These are phyloP conservation scores for Temnothorax curvispinosus DNA, from an alignment of 1,140 invertebrate genomes.

Conservation along the genomic window DNA sequence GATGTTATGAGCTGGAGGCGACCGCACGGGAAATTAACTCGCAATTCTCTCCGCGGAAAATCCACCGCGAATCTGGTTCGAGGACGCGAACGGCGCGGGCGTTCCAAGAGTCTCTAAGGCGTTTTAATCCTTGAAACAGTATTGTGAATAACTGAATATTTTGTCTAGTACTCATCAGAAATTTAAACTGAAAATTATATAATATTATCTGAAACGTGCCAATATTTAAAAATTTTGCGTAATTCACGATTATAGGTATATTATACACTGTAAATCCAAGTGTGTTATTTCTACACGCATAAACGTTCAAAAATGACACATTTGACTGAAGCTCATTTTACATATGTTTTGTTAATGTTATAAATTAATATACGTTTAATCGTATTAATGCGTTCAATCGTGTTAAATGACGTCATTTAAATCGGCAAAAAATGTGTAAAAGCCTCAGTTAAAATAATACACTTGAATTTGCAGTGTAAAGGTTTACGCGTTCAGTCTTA, in stretches of 20 bases:
- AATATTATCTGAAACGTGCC: neutral
- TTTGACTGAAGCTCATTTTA: too few relatives aligned
- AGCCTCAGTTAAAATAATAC: too few relatives aligned
- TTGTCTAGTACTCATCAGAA: neutral
- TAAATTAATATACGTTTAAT: too few relatives aligned
- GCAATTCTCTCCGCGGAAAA: slow-evolving; percentile 39
- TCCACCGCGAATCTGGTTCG: neutral
- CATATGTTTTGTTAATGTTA: too few relatives aligned
- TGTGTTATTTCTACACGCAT: too few relatives aligned
- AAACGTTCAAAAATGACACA: too few relatives aligned
- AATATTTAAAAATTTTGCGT: neutral
- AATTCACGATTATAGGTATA: too few relatives aligned
- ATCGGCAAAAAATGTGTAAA: too few relatives aligned
- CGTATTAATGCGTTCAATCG: too few relatives aligned
- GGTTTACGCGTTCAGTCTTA: neutral
- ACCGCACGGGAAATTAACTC: slow-evolving; percentile 50
- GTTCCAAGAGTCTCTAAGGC: neutral
- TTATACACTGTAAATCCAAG: too few relatives aligned
- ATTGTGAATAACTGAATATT: neutral
- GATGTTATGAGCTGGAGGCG: slow-evolving; percentile 20
- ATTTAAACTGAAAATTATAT: neutral
- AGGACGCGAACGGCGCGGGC: too few relatives aligned
- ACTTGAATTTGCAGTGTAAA: neutral
- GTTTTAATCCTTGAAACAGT: neutral
- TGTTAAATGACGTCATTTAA: too few relatives aligned